Evolutionary conservation across 2,113 vertebrate genomes (phyloP).

Genomic region (Sceloporus tristichus): DNA sequence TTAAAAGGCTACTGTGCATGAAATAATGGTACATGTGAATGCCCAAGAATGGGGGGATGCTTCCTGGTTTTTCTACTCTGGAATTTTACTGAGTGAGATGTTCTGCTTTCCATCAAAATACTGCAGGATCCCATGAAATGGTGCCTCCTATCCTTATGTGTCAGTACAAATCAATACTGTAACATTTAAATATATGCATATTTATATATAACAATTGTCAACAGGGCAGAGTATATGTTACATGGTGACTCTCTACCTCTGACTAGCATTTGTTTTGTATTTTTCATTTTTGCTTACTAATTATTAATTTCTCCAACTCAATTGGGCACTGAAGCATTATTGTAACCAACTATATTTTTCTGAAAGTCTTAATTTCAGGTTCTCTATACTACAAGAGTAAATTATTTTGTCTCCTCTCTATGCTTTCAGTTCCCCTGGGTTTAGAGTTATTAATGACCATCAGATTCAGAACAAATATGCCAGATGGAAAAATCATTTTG

Average conservation of each 20-base stretch:
- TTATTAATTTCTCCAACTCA: neutral
- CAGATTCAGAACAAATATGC: slow-evolving; percentile 74
- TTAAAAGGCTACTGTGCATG: too few relatives aligned
- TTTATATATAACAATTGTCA: neutral
- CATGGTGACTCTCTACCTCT: neutral
- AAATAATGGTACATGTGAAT: too few relatives aligned
- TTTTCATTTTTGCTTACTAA: slow-evolving; percentile 1
- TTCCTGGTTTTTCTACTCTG: neutral
- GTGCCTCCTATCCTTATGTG: neutral
- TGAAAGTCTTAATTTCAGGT: slow-evolving; percentile 37
- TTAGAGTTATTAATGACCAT: slow-evolving; percentile 65
- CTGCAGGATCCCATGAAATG: neutral
- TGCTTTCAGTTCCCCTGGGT: slow-evolving; percentile 53
- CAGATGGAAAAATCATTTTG: slow-evolving; percentile 72
- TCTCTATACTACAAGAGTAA: slow-evolving; percentile 60
- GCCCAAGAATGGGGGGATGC: neutral
- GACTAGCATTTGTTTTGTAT: neutral
- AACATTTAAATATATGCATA: neutral
- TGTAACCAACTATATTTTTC: slow-evolving; percentile 19
- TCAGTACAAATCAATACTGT: neutral
- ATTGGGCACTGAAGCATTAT: neutral
- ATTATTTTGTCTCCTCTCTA: slow-evolving; percentile 54
- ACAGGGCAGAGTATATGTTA: neutral
- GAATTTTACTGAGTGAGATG: neutral
- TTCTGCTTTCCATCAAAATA: neutral